Evolutionary conservation across 2,888 invertebrate genomes (phyloP).

Genomic region (Bembecia ichneumoniformis): DNA sequence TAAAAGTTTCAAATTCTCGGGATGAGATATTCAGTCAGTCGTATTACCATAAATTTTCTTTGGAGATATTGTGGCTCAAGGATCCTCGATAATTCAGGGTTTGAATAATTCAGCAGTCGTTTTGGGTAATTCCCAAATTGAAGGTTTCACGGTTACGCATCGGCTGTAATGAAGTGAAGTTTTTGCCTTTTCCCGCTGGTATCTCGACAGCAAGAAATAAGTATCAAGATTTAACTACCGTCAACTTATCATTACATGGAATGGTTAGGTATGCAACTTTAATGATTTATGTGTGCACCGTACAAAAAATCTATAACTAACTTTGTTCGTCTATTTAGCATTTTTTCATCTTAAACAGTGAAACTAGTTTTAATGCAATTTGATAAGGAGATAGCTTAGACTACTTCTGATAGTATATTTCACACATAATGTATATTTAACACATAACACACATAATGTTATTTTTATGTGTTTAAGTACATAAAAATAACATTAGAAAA

Average conservation of each 20-base stretch:
- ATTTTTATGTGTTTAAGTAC: too few relatives aligned
- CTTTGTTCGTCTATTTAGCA: not conserved
- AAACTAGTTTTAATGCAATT: too few relatives aligned
- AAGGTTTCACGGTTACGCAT: conserved; percentile 43
- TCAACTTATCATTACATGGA: not conserved
- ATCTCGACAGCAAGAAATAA: not conserved
- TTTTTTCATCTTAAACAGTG: too few relatives aligned
- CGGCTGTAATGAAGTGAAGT: conserved; percentile 43
- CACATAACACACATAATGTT: too few relatives aligned
- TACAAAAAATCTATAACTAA: not conserved
- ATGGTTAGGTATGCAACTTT: not conserved
- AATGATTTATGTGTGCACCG: not conserved
- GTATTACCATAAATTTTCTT: conserved; percentile 47
- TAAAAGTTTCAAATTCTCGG: conserved; percentile 5
- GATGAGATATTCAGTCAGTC: conserved; percentile 28
- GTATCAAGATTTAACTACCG: not conserved
- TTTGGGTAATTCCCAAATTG: conserved; percentile 58
- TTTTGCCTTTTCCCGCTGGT: conserved; percentile 16
- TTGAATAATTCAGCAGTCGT: conserved; percentile 58
- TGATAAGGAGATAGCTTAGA: too few relatives aligned
- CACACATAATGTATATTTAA: too few relatives aligned
- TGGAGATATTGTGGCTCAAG: conserved; percentile 40
- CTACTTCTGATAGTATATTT: too few relatives aligned
- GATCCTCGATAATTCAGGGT: conserved; percentile 52
- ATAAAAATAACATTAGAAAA: too few relatives aligned